Evolutionary conservation across 2,113 vertebrate species (phyloP).

Genomic region (Eupsittula cactorum): DNA sequence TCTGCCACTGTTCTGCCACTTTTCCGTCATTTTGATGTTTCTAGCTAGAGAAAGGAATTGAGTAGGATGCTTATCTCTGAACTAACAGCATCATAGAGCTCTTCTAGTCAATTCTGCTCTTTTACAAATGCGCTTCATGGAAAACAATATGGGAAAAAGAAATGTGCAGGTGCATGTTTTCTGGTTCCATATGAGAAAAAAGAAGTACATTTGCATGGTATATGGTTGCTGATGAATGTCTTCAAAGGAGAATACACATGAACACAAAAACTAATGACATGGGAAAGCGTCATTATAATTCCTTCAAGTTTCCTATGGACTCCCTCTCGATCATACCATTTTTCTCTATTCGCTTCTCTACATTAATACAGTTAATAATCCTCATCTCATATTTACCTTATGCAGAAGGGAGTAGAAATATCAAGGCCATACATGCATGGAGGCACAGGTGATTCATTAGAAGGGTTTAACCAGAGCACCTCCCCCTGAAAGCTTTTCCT

Average conservation of each 20-base stretch:
- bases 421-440: background rate
- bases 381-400: constrained; percentile 25
- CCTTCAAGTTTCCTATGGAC: background rate
- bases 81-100: background rate
- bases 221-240: background rate
- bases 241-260: background rate
- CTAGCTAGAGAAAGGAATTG: background rate
- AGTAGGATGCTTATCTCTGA: constrained; percentile 17
- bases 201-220: background rate
- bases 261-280: background rate
- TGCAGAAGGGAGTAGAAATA: background rate
- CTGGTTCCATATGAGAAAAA: background rate
- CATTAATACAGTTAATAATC: constrained; percentile 43
- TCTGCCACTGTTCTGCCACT: background rate
- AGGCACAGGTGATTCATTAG: background rate
- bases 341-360: background rate
- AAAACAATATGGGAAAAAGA: background rate
- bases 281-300: background rate
- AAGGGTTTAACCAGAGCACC: background rate
- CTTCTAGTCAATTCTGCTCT: background rate
- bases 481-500: background rate
- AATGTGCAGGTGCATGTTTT: background rate
- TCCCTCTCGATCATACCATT: background rate
- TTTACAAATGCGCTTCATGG: background rate
- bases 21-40: background rate